Base-by-base conservation (phyloP, 2,888 invertebrate genomes). In the Drosophila aldrichi region DNA sequence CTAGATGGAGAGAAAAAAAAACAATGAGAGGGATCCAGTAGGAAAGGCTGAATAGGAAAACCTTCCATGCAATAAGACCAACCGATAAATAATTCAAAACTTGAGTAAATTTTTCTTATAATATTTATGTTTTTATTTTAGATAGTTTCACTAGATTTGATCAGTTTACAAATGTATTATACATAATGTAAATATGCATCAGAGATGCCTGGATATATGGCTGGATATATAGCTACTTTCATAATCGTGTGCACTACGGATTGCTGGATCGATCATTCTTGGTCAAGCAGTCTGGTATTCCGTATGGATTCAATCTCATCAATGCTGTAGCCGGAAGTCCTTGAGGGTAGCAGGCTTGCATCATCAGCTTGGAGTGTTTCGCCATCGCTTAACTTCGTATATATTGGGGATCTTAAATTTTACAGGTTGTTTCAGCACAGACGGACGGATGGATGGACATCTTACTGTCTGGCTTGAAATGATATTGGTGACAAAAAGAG, bases 111-210 rank as follows among this genome's bases (percentile, higher is more conserved):
- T 25, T 5, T 29, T 29, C n/a, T n/a, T n/a, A 10, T n/a, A 48
- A n/a, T n/a, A n/a, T 10, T 10, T 48, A 2, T n/a, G n/a, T 48
- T 29, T 48, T 29, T n/a, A 29, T 29, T 48, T n/a, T 5, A 48
- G 16, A 48, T 48, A 48, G 48, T 29, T n/a, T 29, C 25, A 48
- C 48, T 48, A 29, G 29, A 48, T n/a, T 29, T 25, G 8, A 25
- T 46, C 4, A 16, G 25, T 9, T 48, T 48, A 48, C 29, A 48
- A 29, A 25, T n/a, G 10, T n/a, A 10, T 29, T n/a, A 29, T 46
- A 46, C 46, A 46, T 25, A 25, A 25, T 46, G 22, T 22, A 1
- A 44, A 16, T 4, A 22, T 44, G 16, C 22, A 44, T 22, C 22
- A 8, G 8, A 46, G 46, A 22, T 25, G 4, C 22, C 25, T 46